Conservation (phyloP, 2,113 vertebrate genomes). For the Antigone vipio region DNA sequence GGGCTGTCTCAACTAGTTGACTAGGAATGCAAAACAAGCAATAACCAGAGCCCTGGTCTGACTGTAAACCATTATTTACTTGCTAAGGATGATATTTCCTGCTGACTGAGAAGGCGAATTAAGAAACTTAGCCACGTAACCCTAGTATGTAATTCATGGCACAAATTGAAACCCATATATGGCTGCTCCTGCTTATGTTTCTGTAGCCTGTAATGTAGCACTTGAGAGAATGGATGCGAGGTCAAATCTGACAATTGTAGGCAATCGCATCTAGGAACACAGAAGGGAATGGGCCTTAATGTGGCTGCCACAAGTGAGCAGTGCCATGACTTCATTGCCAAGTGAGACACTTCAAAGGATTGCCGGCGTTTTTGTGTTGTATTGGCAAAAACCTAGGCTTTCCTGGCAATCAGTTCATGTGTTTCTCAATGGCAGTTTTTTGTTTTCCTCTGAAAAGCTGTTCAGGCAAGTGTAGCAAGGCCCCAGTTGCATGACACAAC, state of each 20-base stretch:
- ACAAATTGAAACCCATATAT: background rate
- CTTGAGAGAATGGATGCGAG: background rate
- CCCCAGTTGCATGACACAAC: background rate
- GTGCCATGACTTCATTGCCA: background rate
- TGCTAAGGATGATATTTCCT: constrained; percentile 39
- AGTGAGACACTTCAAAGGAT: background rate
- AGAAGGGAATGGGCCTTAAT: background rate
- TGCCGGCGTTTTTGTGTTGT: background rate
- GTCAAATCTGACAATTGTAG: background rate
- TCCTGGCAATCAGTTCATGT: background rate
- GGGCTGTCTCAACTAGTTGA: constrained; percentile 36
- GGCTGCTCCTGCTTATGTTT: background rate
- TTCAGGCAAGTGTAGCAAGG: constrained; percentile 29
- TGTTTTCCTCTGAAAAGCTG: background rate
- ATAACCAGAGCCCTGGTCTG: constrained; percentile 1
- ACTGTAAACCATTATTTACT: constrained; percentile 53
- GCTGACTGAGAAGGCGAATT: background rate
- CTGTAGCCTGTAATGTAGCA: background rate
- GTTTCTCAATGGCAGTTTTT: background rate
- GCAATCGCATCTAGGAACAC: background rate
- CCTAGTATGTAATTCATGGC: background rate
- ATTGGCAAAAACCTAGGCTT: background rate
- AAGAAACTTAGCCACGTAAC: background rate
- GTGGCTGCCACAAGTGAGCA: background rate
- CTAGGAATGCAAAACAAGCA: constrained; percentile 49